Evolutionary conservation across 2,888 invertebrate genomes (phyloP).

Genomic region (Philhelius pedissequus): DNA sequence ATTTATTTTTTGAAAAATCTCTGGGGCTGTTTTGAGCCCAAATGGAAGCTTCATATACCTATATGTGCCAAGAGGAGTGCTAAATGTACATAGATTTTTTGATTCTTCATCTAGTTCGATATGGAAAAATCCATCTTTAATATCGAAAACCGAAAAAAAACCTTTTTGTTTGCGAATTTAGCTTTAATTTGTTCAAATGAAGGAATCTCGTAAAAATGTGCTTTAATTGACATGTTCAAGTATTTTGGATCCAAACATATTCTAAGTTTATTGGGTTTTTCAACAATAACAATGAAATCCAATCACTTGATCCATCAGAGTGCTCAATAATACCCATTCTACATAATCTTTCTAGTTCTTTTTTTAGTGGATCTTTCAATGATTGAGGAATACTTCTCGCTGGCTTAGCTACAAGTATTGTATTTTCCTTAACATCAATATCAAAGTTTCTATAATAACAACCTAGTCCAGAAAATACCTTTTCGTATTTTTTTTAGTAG

Average conservation of each 20-base stretch:
- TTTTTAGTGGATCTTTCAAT: not conserved
- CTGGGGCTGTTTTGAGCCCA: constrained; percentile 9
- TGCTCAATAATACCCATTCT: not conserved
- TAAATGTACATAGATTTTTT: no score
- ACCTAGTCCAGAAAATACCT: not conserved
- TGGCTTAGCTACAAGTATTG: not conserved
- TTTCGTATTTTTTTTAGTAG: not conserved
- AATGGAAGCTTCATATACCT: constrained; percentile 8
- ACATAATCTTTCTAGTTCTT: not conserved
- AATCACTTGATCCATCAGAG: not conserved
- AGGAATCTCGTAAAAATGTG: constrained; percentile 18
- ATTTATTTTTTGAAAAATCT: constrained; percentile 62
- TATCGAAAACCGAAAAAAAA: constrained; percentile 19
- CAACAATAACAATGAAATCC: constrained; percentile 31
- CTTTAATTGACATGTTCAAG: constrained; percentile 13
- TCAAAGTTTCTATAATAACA: not conserved
- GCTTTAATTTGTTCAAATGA: constrained; percentile 18
- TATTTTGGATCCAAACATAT: constrained; percentile 30
- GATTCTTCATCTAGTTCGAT: not conserved
- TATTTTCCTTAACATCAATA: not conserved
- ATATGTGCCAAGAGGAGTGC: no score
- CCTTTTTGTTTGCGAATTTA: constrained; percentile 10
- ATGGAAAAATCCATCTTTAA: not conserved
- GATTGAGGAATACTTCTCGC: not conserved
- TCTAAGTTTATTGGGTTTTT: constrained; percentile 27